A percentile compares a stretch with the other conserved stretches of the same genome.
Conservation (phyloP, 1,140 invertebrate genomes). For the Drosophila athabasca region DNA sequence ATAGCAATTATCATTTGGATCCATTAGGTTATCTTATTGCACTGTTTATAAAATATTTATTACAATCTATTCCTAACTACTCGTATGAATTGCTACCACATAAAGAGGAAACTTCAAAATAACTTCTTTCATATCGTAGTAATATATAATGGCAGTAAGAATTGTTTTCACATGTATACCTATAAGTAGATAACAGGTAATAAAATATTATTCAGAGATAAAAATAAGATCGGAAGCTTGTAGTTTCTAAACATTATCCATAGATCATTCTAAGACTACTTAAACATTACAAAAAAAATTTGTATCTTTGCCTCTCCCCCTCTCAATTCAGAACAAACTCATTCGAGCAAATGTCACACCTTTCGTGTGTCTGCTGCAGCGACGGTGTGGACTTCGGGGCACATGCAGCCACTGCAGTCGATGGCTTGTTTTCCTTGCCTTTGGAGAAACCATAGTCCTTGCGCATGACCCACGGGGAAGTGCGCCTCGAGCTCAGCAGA, state of each 20-base stretch:
- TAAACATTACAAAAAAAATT: too few species aligned
- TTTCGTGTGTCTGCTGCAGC: constrained; percentile 30
- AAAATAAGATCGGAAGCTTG: too few species aligned
- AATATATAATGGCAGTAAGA: background rate
- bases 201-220: too few species aligned
- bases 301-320: too few species aligned
- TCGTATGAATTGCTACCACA: background rate
- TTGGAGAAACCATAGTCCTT: constrained; percentile 37
- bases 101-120: background rate
- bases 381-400: background rate
- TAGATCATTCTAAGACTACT: too few species aligned
- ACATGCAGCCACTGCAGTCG: background rate
- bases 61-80: background rate
- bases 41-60: background rate
- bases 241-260: too few species aligned
- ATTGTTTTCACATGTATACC: too few species aligned
- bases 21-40: background rate
- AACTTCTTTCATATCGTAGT: too few species aligned
- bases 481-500: constrained; percentile 41
- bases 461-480: constrained; percentile 59
- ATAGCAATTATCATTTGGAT: too few species aligned
- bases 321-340: constrained; percentile 30
- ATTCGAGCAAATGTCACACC: constrained; percentile 54
- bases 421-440: constrained; percentile 22
- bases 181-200: too few species aligned